phyloP scores from a whole-genome alignment of 2,888 invertebrate genomes.

The Ditylenchus weischeri region DNA sequence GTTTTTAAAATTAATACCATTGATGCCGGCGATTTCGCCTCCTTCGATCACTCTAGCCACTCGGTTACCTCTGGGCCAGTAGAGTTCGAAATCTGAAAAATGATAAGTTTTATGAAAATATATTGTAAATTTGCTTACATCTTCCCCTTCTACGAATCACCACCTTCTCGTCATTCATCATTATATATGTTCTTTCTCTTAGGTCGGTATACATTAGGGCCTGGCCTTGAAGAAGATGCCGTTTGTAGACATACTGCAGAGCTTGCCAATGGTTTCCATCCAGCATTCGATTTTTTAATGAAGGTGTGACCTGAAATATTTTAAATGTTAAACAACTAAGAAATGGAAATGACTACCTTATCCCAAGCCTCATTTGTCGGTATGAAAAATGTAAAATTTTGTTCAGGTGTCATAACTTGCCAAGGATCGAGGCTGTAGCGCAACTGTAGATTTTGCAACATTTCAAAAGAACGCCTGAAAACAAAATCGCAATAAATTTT shows the following conservation, averaged over 20 bases:
- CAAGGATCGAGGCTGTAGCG: constrained; percentile 57
- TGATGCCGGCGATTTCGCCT: constrained; percentile 89
- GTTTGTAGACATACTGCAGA: constrained; percentile 67
- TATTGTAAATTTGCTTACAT: constrained; percentile 43
- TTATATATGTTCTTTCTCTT: constrained; percentile 50
- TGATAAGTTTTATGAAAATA: background rate
- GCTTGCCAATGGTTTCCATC: constrained; percentile 58
- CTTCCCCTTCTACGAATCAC: constrained; percentile 53
- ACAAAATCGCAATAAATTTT: background rate
- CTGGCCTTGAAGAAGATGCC: constrained; percentile 77
- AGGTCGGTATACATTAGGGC: constrained; percentile 50
- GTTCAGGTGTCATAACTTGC: constrained; percentile 58
- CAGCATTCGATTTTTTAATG: constrained; percentile 47
- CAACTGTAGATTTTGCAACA: constrained; percentile 53
- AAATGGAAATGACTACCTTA: constrained; percentile 61
- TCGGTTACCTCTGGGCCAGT: constrained; percentile 58
- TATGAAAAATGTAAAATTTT: constrained; percentile 33
- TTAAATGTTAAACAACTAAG: constrained; percentile 4
- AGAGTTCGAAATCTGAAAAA: constrained; percentile 55
- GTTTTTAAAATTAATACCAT: constrained; percentile 73
- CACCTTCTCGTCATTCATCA: constrained; percentile 60
- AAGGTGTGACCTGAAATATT: constrained; percentile 36
- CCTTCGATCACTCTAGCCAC: constrained; percentile 62
- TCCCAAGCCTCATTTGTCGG: constrained; percentile 86
- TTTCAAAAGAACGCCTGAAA: constrained; percentile 49